Percentiles rank a stretch among this genome's conserved stretches.
Evolutionary conservation across 2,113 vertebrate genomes (phyloP).

Genomic region (Stomatorhinus ivindoensis): DNA sequence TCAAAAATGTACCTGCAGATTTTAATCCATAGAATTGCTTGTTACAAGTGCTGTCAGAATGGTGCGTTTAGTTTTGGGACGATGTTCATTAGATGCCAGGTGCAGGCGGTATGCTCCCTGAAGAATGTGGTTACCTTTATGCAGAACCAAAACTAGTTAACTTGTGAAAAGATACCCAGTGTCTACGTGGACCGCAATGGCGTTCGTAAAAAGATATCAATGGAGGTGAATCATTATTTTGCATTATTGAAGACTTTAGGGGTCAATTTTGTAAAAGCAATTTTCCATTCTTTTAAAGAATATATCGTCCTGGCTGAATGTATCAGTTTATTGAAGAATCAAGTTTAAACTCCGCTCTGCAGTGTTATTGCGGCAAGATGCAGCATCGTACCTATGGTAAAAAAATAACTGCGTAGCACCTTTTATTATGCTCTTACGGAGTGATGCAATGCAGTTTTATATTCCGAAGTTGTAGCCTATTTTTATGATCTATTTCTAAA

Average conservation of each 20-base stretch:
- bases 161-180: background rate
- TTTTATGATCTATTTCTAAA: background rate
- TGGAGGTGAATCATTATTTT: background rate
- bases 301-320: background rate
- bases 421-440: background rate
- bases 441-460: background rate
- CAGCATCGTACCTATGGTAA: background rate
- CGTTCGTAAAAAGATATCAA: background rate
- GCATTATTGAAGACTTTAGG: background rate
- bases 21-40: background rate
- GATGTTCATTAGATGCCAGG: background rate
- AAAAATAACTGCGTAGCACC: background rate
- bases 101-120: background rate
- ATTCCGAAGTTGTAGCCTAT: background rate
- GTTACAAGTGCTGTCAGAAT: background rate
- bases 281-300: background rate
- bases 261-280: background rate
- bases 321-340: background rate
- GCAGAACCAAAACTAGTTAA: background rate
- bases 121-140: background rate
- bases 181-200: background rate
- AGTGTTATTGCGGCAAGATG: background rate
- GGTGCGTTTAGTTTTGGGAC: background rate
- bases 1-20: background rate
- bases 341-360: background rate